Percentiles rank a stretch among this genome's conserved stretches.
phyloP scores from a whole-genome alignment of 2,113 vertebrate genomes.

The Saccopteryx leptura region DNA sequence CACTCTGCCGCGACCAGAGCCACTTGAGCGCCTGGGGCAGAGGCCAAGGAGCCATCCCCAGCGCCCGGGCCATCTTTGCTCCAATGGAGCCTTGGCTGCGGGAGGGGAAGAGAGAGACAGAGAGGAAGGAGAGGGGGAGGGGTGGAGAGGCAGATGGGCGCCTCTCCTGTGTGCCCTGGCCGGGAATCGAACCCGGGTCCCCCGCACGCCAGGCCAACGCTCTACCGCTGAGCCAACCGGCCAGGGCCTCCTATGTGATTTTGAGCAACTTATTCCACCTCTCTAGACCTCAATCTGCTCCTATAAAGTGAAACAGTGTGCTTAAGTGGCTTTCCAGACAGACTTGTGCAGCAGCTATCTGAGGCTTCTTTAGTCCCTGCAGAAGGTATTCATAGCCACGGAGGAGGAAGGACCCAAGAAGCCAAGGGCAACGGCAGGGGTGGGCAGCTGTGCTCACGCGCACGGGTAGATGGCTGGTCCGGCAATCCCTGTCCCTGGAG shows the following conservation, averaged over 20 bases:
- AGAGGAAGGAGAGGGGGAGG: no score
- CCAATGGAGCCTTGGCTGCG: no score
- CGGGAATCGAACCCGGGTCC: no score
- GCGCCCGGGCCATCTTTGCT: no score
- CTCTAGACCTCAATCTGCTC: background rate
- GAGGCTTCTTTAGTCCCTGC: background rate
- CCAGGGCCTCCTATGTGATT: background rate
- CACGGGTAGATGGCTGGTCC: accelerated
- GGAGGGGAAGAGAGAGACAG: no score
- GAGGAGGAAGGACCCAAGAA: background rate
- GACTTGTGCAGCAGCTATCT: background rate
- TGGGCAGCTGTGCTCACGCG: background rate
- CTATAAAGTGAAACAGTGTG: background rate
- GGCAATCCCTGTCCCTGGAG: background rate
- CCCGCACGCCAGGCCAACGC: no score
- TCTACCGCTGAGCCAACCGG: no score
- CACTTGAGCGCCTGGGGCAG: no score
- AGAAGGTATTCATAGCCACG: background rate
- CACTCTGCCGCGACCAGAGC: no score
- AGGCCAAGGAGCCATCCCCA: no score
- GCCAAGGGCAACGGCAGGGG: background rate
- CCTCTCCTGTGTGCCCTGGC: no score
- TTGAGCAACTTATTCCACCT: background rate
- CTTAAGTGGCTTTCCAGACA: background rate
- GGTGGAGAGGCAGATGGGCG: no score